Evolutionary conservation across 2,797 vertebrate species (phyloP).

Genomic region (Phyllotis vaccarum): DNA sequence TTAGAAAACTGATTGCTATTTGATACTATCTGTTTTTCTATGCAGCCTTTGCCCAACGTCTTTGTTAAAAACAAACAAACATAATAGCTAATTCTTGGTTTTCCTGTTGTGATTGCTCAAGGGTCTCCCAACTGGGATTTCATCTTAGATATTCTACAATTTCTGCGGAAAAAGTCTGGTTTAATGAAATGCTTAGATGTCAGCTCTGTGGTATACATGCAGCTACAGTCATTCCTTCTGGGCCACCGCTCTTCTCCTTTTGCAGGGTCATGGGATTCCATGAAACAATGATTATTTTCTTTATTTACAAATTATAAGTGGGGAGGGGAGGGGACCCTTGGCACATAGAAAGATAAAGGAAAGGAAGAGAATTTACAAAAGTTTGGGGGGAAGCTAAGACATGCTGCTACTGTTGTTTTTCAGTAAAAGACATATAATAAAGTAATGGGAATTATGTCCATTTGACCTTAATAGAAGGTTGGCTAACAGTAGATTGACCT

Average conservation of each 20-base stretch:
- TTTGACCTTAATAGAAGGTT: not conserved
- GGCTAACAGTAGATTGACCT: not conserved
- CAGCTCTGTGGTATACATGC: slow-evolving; percentile 53
- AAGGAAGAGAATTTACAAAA: slow-evolving; percentile 42
- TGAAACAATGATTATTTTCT: slow-evolving; percentile 56
- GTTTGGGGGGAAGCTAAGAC: not conserved
- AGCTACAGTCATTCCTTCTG: slow-evolving; percentile 53
- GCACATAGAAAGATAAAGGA: not conserved
- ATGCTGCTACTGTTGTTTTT: not conserved
- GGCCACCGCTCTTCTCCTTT: slow-evolving; percentile 9
- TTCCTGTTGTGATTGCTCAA: slow-evolving; percentile 66
- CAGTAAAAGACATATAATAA: not conserved
- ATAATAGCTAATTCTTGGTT: slow-evolving; percentile 40
- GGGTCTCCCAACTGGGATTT: slow-evolving; percentile 36
- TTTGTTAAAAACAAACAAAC: slow-evolving; percentile 58
- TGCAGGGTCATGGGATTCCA: slow-evolving; percentile 62
- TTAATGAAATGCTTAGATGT: slow-evolving; percentile 68
- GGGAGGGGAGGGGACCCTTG: not conserved
- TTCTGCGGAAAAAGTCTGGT: slow-evolving; percentile 56
- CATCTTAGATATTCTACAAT: slow-evolving; percentile 39
- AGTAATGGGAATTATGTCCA: not conserved
- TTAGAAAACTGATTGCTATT: slow-evolving; percentile 62
- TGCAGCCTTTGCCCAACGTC: slow-evolving; percentile 55
- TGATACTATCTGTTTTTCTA: slow-evolving; percentile 8
- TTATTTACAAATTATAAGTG: slow-evolving; percentile 65